Conservation (phyloP, 2,888 invertebrate genomes). For the Eupelmus urozonus region DNA sequence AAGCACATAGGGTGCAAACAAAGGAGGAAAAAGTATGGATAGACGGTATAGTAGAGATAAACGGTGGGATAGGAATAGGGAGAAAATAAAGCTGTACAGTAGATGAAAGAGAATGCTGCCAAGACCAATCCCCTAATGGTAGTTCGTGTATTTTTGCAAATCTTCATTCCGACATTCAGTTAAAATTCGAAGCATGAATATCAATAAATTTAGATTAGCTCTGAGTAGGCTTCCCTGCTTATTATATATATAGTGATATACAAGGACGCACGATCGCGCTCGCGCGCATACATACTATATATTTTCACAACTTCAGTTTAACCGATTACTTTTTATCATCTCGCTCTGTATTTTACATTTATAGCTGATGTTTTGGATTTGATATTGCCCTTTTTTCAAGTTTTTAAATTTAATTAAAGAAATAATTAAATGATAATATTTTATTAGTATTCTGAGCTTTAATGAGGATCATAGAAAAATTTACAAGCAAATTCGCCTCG, state of each 20-base stretch:
- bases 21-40: no score
- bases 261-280: no score
- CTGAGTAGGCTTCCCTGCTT: no score
- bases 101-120: slow-evolving; percentile 8
- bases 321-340: neutral
- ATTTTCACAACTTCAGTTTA: neutral
- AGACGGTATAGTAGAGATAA: no score
- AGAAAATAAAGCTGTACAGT: neutral
- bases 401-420: no score
- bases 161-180: slow-evolving; percentile 12
- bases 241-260: no score
- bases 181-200: neutral
- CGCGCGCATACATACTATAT: neutral
- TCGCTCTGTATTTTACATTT: neutral
- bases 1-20: no score
- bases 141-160: neutral
- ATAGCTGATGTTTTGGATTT: neutral
- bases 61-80: neutral
- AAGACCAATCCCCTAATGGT: slow-evolving; percentile 27
- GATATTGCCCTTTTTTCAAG: no score
- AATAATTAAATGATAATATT: no score
- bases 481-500: no score
- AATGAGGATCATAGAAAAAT: no score
- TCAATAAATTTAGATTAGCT: slow-evolving; percentile 9
- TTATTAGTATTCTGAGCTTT: no score